These are phyloP conservation scores for Crossocerus cetratus DNA, from an alignment of 2,888 invertebrate species.

Conservation along the genomic window DNA sequence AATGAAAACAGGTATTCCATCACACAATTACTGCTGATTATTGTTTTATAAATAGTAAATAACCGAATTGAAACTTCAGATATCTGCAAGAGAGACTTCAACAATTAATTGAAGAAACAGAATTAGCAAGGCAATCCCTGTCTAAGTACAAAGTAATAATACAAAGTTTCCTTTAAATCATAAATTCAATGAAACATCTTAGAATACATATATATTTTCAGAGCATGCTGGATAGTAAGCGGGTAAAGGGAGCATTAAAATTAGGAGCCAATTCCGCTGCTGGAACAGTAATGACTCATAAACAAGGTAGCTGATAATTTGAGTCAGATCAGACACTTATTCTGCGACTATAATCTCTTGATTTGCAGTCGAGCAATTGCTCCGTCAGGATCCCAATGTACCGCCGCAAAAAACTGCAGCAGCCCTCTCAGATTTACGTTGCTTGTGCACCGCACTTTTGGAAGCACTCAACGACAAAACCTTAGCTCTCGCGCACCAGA, in stretches of 20 bases:
- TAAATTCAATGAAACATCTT: not conserved
- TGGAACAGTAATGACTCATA: constrained; percentile 87
- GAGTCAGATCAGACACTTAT: constrained; percentile 1
- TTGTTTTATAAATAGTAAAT: not conserved
- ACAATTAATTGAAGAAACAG: constrained; percentile 88
- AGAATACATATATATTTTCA: constrained; percentile 70
- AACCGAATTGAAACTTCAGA: constrained; percentile 64
- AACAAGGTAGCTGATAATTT: constrained; percentile 81
- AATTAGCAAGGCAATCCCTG: constrained; percentile 84
- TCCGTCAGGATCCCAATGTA: constrained; percentile 81
- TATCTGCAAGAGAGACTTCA: constrained; percentile 89
- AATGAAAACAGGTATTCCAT: constrained; percentile 85
- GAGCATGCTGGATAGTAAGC: constrained; percentile 85
- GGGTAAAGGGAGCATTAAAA: constrained; percentile 84
- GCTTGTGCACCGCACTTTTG: constrained; percentile 86
- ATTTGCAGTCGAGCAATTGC: constrained; percentile 84
- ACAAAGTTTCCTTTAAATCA: not conserved
- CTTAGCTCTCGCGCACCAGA: constrained; percentile 89
- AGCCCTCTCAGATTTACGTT: constrained; percentile 87
- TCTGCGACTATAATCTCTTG: constrained; percentile 1
- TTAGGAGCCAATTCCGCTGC: constrained; percentile 82
- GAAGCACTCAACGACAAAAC: constrained; percentile 93
- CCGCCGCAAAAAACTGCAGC: constrained; percentile 81
- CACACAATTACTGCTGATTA: too few relatives aligned
- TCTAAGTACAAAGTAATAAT: constrained; percentile 84